A percentile compares a stretch with the other conserved stretches of the same genome.
Conservation (phyloP, 53 echinoderm and acorn worm species). For the Antedon mediterranea region DNA sequence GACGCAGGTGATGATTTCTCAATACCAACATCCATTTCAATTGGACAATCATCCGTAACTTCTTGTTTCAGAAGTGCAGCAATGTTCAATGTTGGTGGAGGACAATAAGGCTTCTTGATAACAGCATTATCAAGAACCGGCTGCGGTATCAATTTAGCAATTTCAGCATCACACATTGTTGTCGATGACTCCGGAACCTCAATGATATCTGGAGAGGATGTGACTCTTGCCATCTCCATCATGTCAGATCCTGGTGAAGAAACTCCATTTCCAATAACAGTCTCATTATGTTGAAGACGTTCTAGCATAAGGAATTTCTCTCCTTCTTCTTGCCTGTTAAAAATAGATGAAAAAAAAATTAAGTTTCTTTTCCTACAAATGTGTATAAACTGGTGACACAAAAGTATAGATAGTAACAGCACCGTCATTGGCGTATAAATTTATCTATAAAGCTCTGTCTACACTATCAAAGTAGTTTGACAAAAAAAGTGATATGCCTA, state of each 20-base stretch:
- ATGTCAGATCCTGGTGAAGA: constrained; percentile 12
- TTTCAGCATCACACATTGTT: neutral
- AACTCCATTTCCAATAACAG: constrained; percentile 3
- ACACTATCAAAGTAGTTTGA: too few species aligned
- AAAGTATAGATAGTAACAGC: too few species aligned
- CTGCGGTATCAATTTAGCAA: neutral
- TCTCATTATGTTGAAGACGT: constrained; percentile 42
- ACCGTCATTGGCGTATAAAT: too few species aligned
- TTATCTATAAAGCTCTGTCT: too few species aligned
- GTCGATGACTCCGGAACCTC: neutral
- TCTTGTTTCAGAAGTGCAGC: neutral
- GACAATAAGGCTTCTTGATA: neutral
- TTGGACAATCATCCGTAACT: neutral
- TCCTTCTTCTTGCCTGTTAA: constrained; percentile 82
- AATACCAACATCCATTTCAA: neutral
- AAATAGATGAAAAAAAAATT: neutral
- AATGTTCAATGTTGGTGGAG: neutral
- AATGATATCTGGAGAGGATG: neutral
- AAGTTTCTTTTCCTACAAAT: neutral
- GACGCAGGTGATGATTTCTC: neutral
- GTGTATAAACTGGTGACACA: neutral
- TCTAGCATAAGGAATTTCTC: constrained; percentile 70
- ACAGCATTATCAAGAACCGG: neutral
- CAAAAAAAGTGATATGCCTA: too few species aligned
- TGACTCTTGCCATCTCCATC: constrained; percentile 8